Evolutionary conservation across 2,888 invertebrate genomes (phyloP).

Genomic region (Ormyrus thymus): DNA sequence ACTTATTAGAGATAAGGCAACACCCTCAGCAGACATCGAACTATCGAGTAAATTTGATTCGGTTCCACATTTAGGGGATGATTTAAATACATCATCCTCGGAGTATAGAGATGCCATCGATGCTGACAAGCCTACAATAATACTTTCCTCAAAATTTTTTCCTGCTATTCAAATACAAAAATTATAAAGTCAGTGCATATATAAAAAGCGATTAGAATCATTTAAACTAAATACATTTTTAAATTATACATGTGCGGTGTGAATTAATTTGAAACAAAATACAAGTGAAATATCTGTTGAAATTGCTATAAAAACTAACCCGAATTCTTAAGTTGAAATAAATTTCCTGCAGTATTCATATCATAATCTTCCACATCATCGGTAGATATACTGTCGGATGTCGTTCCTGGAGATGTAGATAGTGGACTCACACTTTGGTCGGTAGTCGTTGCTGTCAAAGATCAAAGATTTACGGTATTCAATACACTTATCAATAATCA

Average conservation of each 20-base stretch:
- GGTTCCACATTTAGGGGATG: constrained; percentile 71
- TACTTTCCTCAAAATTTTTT: too few relatives aligned
- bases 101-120: constrained; percentile 82
- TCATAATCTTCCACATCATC: constrained; percentile 77
- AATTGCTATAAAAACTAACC: constrained; percentile 48
- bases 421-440: constrained; percentile 77
- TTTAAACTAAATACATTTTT: too few relatives aligned
- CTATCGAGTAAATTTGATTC: constrained; percentile 74
- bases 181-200: not conserved
- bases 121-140: constrained; percentile 76
- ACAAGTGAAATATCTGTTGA: too few relatives aligned
- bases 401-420: constrained; percentile 75
- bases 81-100: constrained; percentile 76
- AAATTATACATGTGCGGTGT: too few relatives aligned
- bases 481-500: not conserved
- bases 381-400: constrained; percentile 76
- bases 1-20: constrained; percentile 85
- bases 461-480: not conserved
- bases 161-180: not conserved
- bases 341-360: constrained; percentile 75
- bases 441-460: constrained; percentile 74
- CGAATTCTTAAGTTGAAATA: constrained; percentile 71
- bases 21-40: constrained; percentile 84
- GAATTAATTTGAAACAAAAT: too few relatives aligned
- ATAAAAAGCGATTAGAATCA: not conserved